A percentile compares a stretch with the other conserved stretches of the same genome.
Conservation (phyloP, 2,113 vertebrate genomes). For the Psephotus haematonotus region DNA sequence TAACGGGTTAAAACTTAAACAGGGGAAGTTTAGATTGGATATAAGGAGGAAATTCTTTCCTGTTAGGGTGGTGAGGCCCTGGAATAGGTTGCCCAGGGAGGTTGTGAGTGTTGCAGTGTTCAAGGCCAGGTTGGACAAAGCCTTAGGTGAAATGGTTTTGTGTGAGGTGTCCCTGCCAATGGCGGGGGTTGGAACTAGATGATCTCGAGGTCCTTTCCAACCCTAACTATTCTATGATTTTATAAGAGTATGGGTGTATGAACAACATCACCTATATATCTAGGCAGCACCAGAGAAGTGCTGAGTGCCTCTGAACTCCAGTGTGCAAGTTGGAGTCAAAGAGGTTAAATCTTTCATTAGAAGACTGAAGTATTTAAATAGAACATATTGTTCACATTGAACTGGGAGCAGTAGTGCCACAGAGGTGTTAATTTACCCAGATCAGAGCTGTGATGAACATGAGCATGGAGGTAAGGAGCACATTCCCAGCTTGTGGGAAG, state of each 20-base stretch:
- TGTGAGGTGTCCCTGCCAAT: too few species aligned
- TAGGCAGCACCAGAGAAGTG: background rate
- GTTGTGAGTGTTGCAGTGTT: too few species aligned
- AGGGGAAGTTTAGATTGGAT: too few species aligned
- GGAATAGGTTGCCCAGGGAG: too few species aligned
- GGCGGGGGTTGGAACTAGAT: too few species aligned
- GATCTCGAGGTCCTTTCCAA: too few species aligned
- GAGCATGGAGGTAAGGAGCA: background rate
- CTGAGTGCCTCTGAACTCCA: background rate
- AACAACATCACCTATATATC: accelerated
- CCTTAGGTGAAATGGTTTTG: too few species aligned
- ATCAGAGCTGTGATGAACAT: background rate
- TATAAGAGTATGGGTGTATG: accelerated
- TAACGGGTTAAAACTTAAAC: too few species aligned
- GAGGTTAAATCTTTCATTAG: background rate
- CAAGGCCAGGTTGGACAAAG: too few species aligned
- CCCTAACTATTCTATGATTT: too few species aligned
- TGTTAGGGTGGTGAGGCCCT: too few species aligned
- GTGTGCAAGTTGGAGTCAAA: background rate
- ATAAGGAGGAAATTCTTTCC: too few species aligned
- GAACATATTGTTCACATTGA: background rate
- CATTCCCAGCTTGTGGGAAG: background rate
- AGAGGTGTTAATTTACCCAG: background rate
- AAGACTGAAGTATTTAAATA: background rate
- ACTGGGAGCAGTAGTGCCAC: background rate